Evolutionary conservation across 1,140 invertebrate genomes (phyloP).

Genomic region (Neodiprion virginianus): DNA sequence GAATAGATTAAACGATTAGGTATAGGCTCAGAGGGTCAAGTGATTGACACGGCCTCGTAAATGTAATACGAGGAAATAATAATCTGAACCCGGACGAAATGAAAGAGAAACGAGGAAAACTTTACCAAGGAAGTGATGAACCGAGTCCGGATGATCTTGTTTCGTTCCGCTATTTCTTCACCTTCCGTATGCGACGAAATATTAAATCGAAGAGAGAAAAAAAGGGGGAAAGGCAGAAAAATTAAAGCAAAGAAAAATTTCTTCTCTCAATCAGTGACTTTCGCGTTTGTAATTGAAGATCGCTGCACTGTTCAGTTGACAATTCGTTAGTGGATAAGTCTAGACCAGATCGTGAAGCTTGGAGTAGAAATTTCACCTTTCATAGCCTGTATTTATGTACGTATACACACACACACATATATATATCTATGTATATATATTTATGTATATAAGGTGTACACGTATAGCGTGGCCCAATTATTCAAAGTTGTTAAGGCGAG

Average conservation of each 20-base stretch:
- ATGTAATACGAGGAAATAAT: conserved; percentile 51
- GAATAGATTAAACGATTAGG: conserved; percentile 17
- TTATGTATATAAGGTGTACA: background rate
- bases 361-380: background rate
- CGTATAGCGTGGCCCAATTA: conserved; percentile 59
- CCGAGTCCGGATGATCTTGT: too few species aligned
- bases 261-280: too few species aligned
- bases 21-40: conserved; percentile 22
- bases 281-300: background rate
- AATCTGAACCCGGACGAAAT: conserved; percentile 26
- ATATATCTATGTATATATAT: too few species aligned
- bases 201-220: too few species aligned
- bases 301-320: background rate
- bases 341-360: background rate
- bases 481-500: conserved; percentile 63
- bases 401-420: too few species aligned
- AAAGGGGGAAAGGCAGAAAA: too few species aligned
- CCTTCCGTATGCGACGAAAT: too few species aligned
- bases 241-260: too few species aligned
- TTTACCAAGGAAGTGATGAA: background rate
- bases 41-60: conserved; percentile 47
- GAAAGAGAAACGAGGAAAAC: conserved; percentile 23
- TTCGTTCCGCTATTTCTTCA: too few species aligned
- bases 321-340: too few species aligned
- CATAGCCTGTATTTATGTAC: too few species aligned